Base-by-base conservation (phyloP, 1,140 invertebrate genomes). In the Hyles vespertilio region DNA sequence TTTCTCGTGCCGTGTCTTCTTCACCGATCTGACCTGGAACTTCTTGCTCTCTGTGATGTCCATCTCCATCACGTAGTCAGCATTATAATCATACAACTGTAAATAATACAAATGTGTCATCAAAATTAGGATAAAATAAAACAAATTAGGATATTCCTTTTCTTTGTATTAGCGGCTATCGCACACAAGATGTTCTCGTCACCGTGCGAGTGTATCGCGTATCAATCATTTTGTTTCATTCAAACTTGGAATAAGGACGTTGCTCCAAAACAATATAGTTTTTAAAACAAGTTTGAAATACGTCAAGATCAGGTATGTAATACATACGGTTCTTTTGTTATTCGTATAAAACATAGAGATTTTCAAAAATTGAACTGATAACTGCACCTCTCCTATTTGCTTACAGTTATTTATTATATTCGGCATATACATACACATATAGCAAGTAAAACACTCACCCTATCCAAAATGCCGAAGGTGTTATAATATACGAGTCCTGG, bases 21-120 rank as follows among this genome's bases (percentile, higher is more conserved):
- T 79, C 11, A 84, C 56, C 3, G 81, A 89, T 53, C 77, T 81
- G 40, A 88, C 84, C 34, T 43, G 59, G 64, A 75, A 90, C 59
- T 75, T 87, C 34, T 71, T 67, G 6, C 48, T 61, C 32, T 69
- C 40, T 5, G 44, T 62, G 4, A 57, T 68, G 33, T 63, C 72
- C 5, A 80, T 58, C 47, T 77, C 81, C 57, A 76, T 51, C 5
- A 34, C 66, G 68, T 66, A 84, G 7, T 54, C 58, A 5, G 53
- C 52, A 9, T 66, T 64, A 11, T 69, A 62, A 46, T 87, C 77
- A 48, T 82, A 85, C 7, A 87, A 49, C 84, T 87, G 56, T 12
- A 77, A 75, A 51, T 7, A 50, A 4, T 22, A 22, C 22, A 22
- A 22, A 22, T 22, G 22, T 22, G 22, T 22, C 0, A 22, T 22